A percentile compares a stretch with the other conserved stretches of the same genome.
Conservation (phyloP, 2,797 vertebrate species). For the Karalla daura region DNA sequence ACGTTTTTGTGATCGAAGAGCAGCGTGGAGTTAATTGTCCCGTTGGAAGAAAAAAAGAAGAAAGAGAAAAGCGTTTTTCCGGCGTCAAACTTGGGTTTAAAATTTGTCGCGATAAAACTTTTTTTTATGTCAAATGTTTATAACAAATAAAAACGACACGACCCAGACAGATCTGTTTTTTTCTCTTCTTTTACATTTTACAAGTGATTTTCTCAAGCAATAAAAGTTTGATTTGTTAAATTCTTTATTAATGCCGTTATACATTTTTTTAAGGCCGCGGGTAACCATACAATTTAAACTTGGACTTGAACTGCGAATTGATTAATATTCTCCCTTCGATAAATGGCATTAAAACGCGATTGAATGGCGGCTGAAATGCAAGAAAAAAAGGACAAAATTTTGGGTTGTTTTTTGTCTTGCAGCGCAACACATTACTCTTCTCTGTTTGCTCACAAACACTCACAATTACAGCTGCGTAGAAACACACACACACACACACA, state of each 20-base stretch:
- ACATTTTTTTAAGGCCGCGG: not conserved
- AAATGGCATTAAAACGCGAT: not conserved
- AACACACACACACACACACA: slow-evolving; percentile 10
- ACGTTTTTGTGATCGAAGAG: not conserved
- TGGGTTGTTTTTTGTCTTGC: not conserved
- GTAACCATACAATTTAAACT: not conserved
- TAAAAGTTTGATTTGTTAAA: slow-evolving; percentile 12
- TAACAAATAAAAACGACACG: not conserved
- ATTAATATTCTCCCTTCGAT: not conserved
- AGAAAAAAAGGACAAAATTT: not conserved
- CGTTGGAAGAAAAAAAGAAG: too few relatives aligned
- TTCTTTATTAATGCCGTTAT: not conserved
- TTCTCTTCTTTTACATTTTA: not conserved
- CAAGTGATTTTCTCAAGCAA: not conserved
- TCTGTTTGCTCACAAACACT: slow-evolving; percentile 29
- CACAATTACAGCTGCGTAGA: not conserved
- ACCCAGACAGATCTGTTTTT: not conserved
- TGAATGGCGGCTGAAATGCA: not conserved
- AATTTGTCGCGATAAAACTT: not conserved
- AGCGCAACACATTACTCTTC: not conserved
- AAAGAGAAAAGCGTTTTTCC: slow-evolving; percentile 1
- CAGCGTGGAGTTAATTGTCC: not conserved
- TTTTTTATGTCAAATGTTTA: not conserved
- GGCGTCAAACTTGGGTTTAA: not conserved
- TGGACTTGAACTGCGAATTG: not conserved